A percentile compares a stretch with the other conserved stretches of the same genome.
Conservation (phyloP, 2,888 invertebrate species). For the Eupithecia inturbata region DNA sequence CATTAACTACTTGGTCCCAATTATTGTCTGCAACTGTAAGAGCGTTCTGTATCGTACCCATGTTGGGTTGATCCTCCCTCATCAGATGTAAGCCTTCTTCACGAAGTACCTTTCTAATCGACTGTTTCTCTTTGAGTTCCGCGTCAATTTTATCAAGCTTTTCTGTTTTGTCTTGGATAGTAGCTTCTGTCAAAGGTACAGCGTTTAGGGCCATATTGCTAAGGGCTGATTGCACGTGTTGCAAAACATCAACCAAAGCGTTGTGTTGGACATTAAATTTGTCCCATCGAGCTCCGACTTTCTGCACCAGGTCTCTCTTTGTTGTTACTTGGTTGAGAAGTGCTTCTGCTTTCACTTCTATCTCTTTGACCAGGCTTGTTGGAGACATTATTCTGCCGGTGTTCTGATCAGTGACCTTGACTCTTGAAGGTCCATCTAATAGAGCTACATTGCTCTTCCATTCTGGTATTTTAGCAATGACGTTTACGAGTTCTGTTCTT, state of each 20-base stretch:
- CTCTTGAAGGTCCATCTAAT: conserved; percentile 87
- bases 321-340: conserved; percentile 87
- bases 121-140: conserved; percentile 84
- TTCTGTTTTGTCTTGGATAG: conserved; percentile 78
- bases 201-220: conserved; percentile 83
- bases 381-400: conserved; percentile 89
- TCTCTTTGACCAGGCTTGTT: conserved; percentile 87
- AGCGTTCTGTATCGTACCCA: conserved; percentile 91
- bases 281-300: conserved; percentile 90
- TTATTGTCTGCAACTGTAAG: conserved; percentile 90
- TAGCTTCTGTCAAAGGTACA: conserved; percentile 75
- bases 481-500: conserved; percentile 87
- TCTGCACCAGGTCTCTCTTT: conserved; percentile 87
- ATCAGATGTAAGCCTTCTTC: conserved; percentile 91
- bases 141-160: conserved; percentile 82
- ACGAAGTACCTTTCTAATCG: conserved; percentile 88
- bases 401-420: conserved; percentile 88
- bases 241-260: conserved; percentile 86
- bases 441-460: conserved; percentile 89
- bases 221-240: conserved; percentile 83
- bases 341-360: conserved; percentile 88
- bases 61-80: conserved; percentile 92
- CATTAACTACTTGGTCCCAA: conserved; percentile 91
- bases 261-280: conserved; percentile 90
- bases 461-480: conserved; percentile 86